Conservation (phyloP, 2,113 vertebrate genomes). For the Hystrix cristata region DNA sequence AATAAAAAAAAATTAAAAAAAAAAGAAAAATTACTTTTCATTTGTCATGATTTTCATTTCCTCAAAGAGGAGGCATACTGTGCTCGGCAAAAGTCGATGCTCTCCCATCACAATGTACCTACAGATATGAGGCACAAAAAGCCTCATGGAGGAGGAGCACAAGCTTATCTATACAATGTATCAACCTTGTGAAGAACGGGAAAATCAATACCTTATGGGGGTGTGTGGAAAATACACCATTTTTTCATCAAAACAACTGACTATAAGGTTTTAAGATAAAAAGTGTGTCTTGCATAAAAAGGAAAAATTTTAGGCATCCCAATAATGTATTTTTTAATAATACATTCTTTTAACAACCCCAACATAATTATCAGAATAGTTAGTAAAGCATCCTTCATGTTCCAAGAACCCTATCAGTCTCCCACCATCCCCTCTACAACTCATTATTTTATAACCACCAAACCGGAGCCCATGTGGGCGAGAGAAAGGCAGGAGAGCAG, state of each 20-base stretch:
- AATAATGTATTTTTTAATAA: not conserved
- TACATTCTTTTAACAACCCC: not conserved
- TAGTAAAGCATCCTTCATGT: not conserved
- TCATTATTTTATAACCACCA: not conserved
- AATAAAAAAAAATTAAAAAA: too few relatives aligned
- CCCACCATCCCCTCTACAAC: not conserved
- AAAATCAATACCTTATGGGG: constrained; percentile 43
- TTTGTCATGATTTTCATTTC: constrained; percentile 78
- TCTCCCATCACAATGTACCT: constrained; percentile 34
- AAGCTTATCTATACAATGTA: constrained; percentile 42
- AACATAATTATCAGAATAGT: not conserved
- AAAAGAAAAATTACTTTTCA: constrained; percentile 76
- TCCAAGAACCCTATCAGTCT: not conserved
- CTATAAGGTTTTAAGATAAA: constrained; percentile 34
- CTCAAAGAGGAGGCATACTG: constrained; percentile 74
- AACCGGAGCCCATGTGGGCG: not conserved
- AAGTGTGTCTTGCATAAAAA: not conserved
- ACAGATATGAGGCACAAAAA: constrained; percentile 24
- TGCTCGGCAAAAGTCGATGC: constrained; percentile 68
- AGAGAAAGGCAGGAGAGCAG: not conserved
- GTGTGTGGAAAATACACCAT: constrained; percentile 37
- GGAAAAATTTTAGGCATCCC: not conserved
- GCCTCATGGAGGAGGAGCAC: not conserved
- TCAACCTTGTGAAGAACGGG: constrained; percentile 21
- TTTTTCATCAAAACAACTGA: constrained; percentile 51